Conservation (phyloP, 2,888 invertebrate genomes). For the Melikaiella ostensackeni region DNA sequence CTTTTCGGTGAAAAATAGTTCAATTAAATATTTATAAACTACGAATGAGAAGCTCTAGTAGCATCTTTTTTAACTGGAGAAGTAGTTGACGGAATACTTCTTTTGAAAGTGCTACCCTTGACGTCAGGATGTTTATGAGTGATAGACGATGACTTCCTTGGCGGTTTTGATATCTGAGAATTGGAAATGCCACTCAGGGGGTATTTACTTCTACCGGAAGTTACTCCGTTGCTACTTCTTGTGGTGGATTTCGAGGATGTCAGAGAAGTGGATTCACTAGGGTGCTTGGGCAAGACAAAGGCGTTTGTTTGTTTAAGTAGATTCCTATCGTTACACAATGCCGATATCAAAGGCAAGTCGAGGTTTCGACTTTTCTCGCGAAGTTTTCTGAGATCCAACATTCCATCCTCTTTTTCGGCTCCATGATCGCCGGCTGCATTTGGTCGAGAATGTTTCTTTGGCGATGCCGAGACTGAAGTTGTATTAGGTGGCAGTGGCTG, state of each 20-base stretch:
- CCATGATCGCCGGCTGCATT: slow-evolving; percentile 43
- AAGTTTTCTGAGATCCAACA: slow-evolving; percentile 88
- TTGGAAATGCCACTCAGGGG: slow-evolving; percentile 83
- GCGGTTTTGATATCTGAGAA: slow-evolving; percentile 80
- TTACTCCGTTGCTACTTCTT: slow-evolving; percentile 72
- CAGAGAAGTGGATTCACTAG: slow-evolving; percentile 67
- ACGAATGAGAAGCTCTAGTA: slow-evolving; percentile 72
- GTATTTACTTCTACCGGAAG: slow-evolving; percentile 81
- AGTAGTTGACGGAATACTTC: slow-evolving; percentile 55
- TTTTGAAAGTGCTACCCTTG: slow-evolving; percentile 62
- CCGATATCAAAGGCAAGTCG: slow-evolving; percentile 94
- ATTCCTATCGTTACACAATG: slow-evolving; percentile 94
- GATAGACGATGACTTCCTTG: slow-evolving; percentile 80
- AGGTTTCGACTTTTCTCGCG: slow-evolving; percentile 93
- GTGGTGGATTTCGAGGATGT: slow-evolving; percentile 58
- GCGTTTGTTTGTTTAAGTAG: slow-evolving; percentile 93
- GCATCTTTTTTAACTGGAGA: slow-evolving; percentile 68
- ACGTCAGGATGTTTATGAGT: slow-evolving; percentile 87
- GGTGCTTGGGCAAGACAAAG: slow-evolving; percentile 87
- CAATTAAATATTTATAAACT: slow-evolving; percentile 47
- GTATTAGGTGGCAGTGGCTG: slow-evolving; percentile 69
- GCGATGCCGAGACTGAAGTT: slow-evolving; percentile 54
- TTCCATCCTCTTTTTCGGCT: slow-evolving; percentile 69
- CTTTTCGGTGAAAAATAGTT: slow-evolving; percentile 19
- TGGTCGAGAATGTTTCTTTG: slow-evolving; percentile 52